Base-by-base conservation (phyloP, 2,113 vertebrate species). In the Toxostoma redivivum region DNA sequence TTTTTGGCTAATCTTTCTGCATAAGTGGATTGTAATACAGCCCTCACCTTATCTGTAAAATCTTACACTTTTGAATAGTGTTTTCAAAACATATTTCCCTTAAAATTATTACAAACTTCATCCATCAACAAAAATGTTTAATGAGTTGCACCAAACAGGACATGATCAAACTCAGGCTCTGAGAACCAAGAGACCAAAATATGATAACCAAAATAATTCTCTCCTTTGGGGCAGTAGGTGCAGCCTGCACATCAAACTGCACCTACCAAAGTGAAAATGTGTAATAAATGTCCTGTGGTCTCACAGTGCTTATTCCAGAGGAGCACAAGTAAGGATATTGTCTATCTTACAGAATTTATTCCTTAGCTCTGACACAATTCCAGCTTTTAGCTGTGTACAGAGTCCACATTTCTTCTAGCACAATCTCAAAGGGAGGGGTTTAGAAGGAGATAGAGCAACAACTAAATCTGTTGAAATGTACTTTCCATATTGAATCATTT, bases 331-430 rank as follows among this genome's bases (percentile, higher is more conserved):
- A 72, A n/a, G 30, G 23, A 11, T 40, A 40, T 17, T 60, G 40
- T 28, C 21, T 31, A 0, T 24, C 4, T 48, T 12, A 62, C 6
- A 65, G 15, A 78, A 66, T 21, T 6, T 45, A 3, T 11, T 31
- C 23, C 4, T 58, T 18, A 22, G 10, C 47, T 78, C 11, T 38
- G 42, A 60, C 15, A 18, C 10, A 50, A 50, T 23, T 71, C 27
- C 15, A 58, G 25, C 37, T 25, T 56, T 69, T 10, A 67, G 22
- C 30, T 60, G 38, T 10, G 21, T 7, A 30, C 27, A 80, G 11
- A 81, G 22, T 15, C 28, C 38, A 64, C 17, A 4, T 11, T 33
- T 42, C 21, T 40, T 38, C 50, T 22, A 57, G 19, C 19, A 51
- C 27, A 51, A 51, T 18, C 27, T 18, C 50, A 51, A 51, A 51